Conservation (phyloP, 2,888 invertebrate genomes). For the Macaria liturata region DNA sequence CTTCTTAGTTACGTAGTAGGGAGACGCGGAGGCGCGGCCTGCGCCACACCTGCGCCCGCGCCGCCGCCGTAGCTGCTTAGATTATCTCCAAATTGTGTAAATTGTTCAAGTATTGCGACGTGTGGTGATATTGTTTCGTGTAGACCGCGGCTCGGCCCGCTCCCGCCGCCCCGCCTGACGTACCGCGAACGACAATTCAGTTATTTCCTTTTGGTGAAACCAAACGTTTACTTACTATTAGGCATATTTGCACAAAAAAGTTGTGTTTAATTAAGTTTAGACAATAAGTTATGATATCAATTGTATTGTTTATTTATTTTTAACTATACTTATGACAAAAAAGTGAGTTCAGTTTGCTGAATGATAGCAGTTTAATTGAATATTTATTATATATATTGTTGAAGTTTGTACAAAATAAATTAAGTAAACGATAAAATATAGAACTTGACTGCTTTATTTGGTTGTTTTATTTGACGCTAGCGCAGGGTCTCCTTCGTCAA, state of each 20-base stretch:
- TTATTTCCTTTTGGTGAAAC: conserved; percentile 69
- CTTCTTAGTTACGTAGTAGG: conserved; percentile 33
- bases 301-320: conserved; percentile 76
- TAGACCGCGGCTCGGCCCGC: conserved; percentile 44
- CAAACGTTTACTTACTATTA: conserved; percentile 79
- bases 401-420: conserved; percentile 85
- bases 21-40: conserved; percentile 19
- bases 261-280: conserved; percentile 84
- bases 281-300: conserved; percentile 82
- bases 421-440: conserved; percentile 84
- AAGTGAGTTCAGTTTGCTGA: conserved; percentile 84
- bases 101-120: conserved; percentile 26
- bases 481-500: too few species aligned
- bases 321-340: conserved; percentile 80
- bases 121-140: conserved; percentile 26
- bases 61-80: conserved; percentile 35
- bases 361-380: conserved; percentile 84
- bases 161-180: conserved; percentile 43
- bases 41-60: too few species aligned
- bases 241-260: conserved; percentile 84
- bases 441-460: conserved; percentile 82
- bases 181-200: conserved; percentile 30
- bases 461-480: conserved; percentile 57
- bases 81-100: conserved; percentile 32
- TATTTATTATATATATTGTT: conserved; percentile 85